These are phyloP conservation scores for Oncorhynchus masou DNA, from an alignment of 2,113 vertebrate genomes.

Conservation along the genomic window DNA sequence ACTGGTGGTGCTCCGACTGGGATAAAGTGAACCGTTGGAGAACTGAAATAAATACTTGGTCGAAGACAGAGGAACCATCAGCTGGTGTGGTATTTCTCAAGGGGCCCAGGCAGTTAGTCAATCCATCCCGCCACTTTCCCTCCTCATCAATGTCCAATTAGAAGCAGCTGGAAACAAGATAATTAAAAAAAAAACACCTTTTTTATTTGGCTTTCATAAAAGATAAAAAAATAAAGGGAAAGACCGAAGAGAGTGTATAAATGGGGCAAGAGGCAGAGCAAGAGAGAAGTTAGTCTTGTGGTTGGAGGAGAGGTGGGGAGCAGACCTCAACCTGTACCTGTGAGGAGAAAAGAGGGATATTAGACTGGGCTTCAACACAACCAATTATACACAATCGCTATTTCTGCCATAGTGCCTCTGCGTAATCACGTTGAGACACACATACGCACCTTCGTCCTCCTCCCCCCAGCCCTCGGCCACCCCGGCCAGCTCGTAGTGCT, in stretches of 20 bases:
- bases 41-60: constrained; percentile 40
- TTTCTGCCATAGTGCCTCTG: too few species aligned
- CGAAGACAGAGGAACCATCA: background rate
- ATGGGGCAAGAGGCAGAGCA: constrained; percentile 53
- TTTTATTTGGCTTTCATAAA: constrained; percentile 71
- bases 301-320: constrained; percentile 6
- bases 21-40: constrained; percentile 1
- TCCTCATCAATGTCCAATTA: constrained; percentile 31
- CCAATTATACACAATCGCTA: background rate
- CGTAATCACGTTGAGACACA: background rate
- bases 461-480: constrained; percentile 91
- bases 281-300: constrained; percentile 44
- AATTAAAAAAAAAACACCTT: constrained; percentile 70
- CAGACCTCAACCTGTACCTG: constrained; percentile 69
- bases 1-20: background rate
- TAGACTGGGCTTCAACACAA: background rate
- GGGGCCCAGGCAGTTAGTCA: background rate
- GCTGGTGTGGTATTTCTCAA: constrained; percentile 3
- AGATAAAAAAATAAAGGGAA: constrained; percentile 20
- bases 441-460: constrained; percentile 67
- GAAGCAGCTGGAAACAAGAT: constrained; percentile 36
- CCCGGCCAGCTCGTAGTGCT: constrained; percentile 92
- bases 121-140: background rate
- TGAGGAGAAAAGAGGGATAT: constrained; percentile 16
- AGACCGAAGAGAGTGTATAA: constrained; percentile 47